These are phyloP conservation scores for Sebastes steindachneri DNA, from an alignment of 2,797 vertebrate species.

Conservation along the genomic window DNA sequence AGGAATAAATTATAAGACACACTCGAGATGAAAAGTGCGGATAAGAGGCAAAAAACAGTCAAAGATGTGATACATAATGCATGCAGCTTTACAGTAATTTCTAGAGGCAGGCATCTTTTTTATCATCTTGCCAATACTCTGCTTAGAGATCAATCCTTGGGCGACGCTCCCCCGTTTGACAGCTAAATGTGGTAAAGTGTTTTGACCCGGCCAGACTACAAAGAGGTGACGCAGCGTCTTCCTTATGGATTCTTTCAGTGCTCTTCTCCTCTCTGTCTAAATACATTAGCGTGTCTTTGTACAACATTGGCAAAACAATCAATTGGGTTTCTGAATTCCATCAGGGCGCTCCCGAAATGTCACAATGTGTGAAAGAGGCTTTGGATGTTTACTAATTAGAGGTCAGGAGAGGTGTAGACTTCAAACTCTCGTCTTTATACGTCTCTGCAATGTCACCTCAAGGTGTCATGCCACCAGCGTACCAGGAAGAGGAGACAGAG, in stretches of 20 bases:
- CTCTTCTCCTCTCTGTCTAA: slow-evolving; percentile 51
- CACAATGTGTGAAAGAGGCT: slow-evolving; percentile 24
- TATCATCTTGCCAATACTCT: slow-evolving; percentile 19
- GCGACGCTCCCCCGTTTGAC: slow-evolving; percentile 12
- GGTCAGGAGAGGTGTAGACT: slow-evolving; percentile 23
- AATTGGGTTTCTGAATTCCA: slow-evolving; percentile 52
- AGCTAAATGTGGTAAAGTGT: slow-evolving; percentile 21
- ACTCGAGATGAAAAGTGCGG: not conserved
- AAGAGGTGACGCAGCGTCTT: slow-evolving; percentile 52
- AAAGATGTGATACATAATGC: slow-evolving; percentile 19
- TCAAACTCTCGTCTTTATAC: not conserved
- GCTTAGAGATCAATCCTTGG: slow-evolving; percentile 14
- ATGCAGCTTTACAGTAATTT: slow-evolving; percentile 14
- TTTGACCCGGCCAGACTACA: slow-evolving; percentile 30
- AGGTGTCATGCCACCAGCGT: slow-evolving; percentile 9
- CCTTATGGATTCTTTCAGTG: slow-evolving; percentile 46
- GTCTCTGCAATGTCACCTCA: slow-evolving; percentile 16
- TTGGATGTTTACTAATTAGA: slow-evolving; percentile 60
- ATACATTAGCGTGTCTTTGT: slow-evolving; percentile 63
- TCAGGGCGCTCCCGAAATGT: slow-evolving; percentile 53
- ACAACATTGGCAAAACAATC: slow-evolving; percentile 70
- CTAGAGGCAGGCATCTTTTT: slow-evolving; percentile 5
- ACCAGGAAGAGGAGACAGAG: not conserved
- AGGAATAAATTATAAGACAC: not conserved
- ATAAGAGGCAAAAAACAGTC: slow-evolving; percentile 7